Base-by-base conservation (phyloP, 2,888 invertebrate genomes). In the Parnassius apollo region DNA sequence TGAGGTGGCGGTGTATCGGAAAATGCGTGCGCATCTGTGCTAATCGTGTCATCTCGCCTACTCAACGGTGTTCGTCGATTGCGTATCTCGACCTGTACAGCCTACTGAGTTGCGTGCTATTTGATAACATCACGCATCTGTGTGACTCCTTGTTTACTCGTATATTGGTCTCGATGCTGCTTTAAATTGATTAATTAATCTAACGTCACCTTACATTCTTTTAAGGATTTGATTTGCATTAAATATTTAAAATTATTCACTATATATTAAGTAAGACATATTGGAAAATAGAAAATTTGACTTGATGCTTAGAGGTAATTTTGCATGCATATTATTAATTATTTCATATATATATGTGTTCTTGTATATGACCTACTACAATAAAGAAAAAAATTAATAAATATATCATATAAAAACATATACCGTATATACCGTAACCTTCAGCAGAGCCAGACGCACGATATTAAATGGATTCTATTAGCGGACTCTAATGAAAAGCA, bases 101-200 rank as follows among this genome's bases (percentile, higher is more conserved):
- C 82, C 83, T 84, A 74, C 76, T 66, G 77, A 73, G 75, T 81
- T 87, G 88, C 89, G 88, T 89, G 85, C 77, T 81, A 78, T 88
- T 86, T 87, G 84, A 87, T 86, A 82, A 85, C 77, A 77, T 72
- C 76, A 81, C 76, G 86, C 83, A 56, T 56, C 59, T 59, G 83
- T 80, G 78, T 84, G 85, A 73, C 81, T 77, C 78, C 12, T 88
- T 91, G 90, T 91, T 90, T 90, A n/a, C n/a, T n/a, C n/a, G n/a
- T n/a, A 88, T 88, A 87, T 88, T 88, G 86, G 83, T 82, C 84
- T 83, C 82, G 82, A 85, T 86, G 83, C 82, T 83, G 84, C 84
- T 89, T 88, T 86, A 86, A 89, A 88, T 87, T 91, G 86, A 89
- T 88, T 86, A 88, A 88, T 88, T 83, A 80, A 79, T 80, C 82